Base-by-base conservation (phyloP, 2,797 vertebrate genomes). In the Girardinus metallicus region DNA sequence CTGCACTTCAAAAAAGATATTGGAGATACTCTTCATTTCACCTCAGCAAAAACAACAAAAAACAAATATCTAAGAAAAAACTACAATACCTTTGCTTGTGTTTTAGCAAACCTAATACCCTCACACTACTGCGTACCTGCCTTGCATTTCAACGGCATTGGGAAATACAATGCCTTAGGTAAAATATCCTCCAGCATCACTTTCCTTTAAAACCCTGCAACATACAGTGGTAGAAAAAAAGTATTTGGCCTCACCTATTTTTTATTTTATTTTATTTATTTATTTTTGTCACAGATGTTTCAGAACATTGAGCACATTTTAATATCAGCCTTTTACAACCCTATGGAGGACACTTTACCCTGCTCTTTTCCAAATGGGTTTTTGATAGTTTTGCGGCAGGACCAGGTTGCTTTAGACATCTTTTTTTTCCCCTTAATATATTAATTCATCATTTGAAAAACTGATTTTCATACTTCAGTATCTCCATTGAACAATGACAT, bases 1-100 rank as follows among this genome's bases (percentile, higher is more conserved):
- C 90, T 89, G 82, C 74, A 83, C 89, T 89, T 89, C 80, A 73
- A 47, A 78, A 83, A 88, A 88, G 85, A 73, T 64, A 77, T 53
- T 71, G 83, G 82, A 90, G 92, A 90, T 86, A 90, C 86, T 91
- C 89, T 91, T 86, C 78, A 91, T 89, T 90, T 86, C 77, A 85
- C 81, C 79, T 84, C 79, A 78, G 8, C 49, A 23, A 23, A 51
- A 51, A 47, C 13, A 43, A 43, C 70, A 90, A 90, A 83, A n/a
- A 60, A 62, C 4, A 15, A 86, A 84, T 78, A 83, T 79, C 81
- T 88, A 71, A 80, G 82, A 80, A 85, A 85, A 87, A 68, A 51
- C 66, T 71, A 41, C 18, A 77, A 73, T 53, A 60, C 31, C 8
- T 80, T 26, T 39, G 76, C 64, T 84, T 76, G 78, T 34, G 75